Evolutionary conservation across 2,888 invertebrate genomes (phyloP).

Genomic region (Drosophila borealis): DNA sequence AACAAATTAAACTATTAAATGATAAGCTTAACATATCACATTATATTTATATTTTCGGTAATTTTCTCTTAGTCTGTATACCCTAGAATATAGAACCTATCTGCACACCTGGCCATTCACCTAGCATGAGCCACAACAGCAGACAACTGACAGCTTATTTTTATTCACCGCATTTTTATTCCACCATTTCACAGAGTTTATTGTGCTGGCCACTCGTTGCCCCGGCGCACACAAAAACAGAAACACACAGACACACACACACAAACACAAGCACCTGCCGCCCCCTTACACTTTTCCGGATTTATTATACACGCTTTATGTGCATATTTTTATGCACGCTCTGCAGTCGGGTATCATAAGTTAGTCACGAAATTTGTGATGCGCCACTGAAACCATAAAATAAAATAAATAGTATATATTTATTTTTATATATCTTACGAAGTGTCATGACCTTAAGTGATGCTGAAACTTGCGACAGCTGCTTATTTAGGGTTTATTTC

Average conservation of each 20-base stretch:
- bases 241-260: background rate
- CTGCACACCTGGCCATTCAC: constrained; percentile 49
- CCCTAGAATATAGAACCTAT: constrained; percentile 16
- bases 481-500: background rate
- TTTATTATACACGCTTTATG: constrained; percentile 71
- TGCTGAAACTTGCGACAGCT: background rate
- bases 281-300: constrained; percentile 28
- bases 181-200: constrained; percentile 54
- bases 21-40: too few relatives aligned
- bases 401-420: constrained; percentile 8
- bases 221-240: background rate
- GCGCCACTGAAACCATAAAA: constrained; percentile 11
- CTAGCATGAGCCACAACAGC: constrained; percentile 26
- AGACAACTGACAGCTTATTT: constrained; percentile 54
- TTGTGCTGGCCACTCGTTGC: constrained; percentile 29
- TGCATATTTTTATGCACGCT: constrained; percentile 70
- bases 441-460: too few relatives aligned
- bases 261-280: background rate
- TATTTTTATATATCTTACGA: background rate
- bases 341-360: constrained; percentile 2
- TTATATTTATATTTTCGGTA: background rate
- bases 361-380: constrained; percentile 7
- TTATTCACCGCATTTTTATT: constrained; percentile 57
- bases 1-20: too few relatives aligned
- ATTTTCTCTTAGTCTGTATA: constrained; percentile 1